Base-by-base conservation (phyloP, 92 coral and sea anemone genomes). In the Epizoanthus illoricatus region DNA sequence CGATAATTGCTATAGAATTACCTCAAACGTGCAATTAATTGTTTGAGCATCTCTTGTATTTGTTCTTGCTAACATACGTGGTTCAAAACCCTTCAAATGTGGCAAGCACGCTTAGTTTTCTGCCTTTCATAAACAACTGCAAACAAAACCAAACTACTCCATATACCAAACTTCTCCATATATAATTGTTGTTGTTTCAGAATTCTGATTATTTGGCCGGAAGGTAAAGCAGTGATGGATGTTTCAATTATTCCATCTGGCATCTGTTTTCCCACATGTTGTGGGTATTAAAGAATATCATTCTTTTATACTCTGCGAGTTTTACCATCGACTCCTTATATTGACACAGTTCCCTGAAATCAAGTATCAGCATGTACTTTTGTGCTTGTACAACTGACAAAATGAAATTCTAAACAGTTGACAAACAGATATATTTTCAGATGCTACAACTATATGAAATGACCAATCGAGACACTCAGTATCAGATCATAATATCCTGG, bases 191-290 rank as follows among this genome's bases (percentile, higher is more conserved):
- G 59, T n/a, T 63, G 45, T 78, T 78, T 62, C 33, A 45, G 71
- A 64, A 16, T 45, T 57, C 15, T 43, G 41, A 24, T 64, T 40
- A 19, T n/a, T 39, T 41, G 47, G 82, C 82, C 82, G 11, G 12
- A 45, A 78, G 82, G 60, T 62, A 64, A 64, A 78, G 21, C 43
- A 21, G 52, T 78, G 82, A 78, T 78, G 13, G 82, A 78, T 64
- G 72, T 78, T 59, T 78, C 82, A 78, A 78, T 78, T 63, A 64
- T 45, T 78, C 71, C 72, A 78, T 78, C 71, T 78, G 82, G 41
- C 62, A 78, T 78, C 60, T 78, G 82, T 63, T 78, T 64, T 11
- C 21, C 71, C 82, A 78, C 65, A 42, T 78, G 82, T 45, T 45
- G 71, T 78, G 82, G 82, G 59, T 78, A 57, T 43, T 62, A 43